Evolutionary conservation across 1,140 invertebrate species (phyloP), one percentile per base, ranked within the genome.

Genomic region (Diabrotica virgifera): DNA sequence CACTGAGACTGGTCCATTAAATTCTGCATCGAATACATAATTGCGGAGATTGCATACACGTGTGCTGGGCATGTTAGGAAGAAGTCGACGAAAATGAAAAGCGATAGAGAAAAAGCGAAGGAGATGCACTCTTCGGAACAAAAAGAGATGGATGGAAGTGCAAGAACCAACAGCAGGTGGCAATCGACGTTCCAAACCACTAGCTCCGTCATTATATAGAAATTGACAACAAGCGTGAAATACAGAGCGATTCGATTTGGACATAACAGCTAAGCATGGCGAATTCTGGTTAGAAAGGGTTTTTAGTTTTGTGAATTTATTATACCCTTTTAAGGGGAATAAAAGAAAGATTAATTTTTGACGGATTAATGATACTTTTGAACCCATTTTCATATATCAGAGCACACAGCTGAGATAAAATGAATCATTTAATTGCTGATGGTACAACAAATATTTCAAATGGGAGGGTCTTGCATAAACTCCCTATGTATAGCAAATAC

Each of bases 201-300:
- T 60, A 60, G 52, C 13, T 60, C 46, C 59, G 52, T 60, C 59
- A 60, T 60, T 60, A 60, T 60, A 40, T 60, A n/a, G 40, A 60
- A 51, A 60, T 52, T 50, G 13, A 11, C 59, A 36, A 13, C 5
- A 35, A 13, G 59, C 14, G 40, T 46, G 46, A 36, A 60, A 60
- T 46, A 46, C n/a, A 46, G 24, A 24, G 24, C 40, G 8, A n/a
- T 46, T 46, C 8, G n/a, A 46, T 46, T 46, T 46, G 8, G n/a
- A 46, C 40, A 3, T 46, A 10, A 46, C 40, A 46, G n/a, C 40
- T 6, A 5, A 24, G 24, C 24, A 24, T 24, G 24, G 24, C 24
- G 24, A 24, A 24, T 24, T 24, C 1, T 24, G 24, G 24, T 24
- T 24, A 24, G 1, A 24, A 24, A 24, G 24, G 24, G 24, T 24